Conservation (phyloP, 2,797 vertebrate species). For the Rhodeus uyekii region DNA sequence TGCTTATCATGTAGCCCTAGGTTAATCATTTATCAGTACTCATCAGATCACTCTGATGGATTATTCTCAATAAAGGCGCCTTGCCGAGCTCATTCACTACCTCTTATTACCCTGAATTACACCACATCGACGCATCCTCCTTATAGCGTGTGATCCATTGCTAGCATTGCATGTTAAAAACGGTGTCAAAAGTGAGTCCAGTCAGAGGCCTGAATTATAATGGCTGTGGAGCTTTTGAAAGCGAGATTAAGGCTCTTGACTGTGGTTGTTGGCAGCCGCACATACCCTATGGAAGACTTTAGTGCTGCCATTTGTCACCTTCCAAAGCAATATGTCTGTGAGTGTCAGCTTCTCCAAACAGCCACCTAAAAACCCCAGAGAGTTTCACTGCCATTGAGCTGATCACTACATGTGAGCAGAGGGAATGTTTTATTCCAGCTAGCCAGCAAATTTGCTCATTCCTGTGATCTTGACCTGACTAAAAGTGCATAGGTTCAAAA, state of each 20-base stretch:
- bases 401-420: background rate
- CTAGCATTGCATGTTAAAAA: background rate
- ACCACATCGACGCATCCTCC: background rate
- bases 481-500: background rate
- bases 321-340: slow-evolving; percentile 79
- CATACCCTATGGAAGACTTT: slow-evolving; percentile 83
- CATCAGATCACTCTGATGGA: slow-evolving; percentile 68
- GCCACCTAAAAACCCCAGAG: slow-evolving; percentile 67
- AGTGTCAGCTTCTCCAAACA: slow-evolving; percentile 75
- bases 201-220: slow-evolving; percentile 78
- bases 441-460: background rate
- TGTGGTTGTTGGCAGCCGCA: slow-evolving; percentile 84
- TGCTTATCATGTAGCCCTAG: slow-evolving; percentile 66
- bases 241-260: slow-evolving; percentile 86
- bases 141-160: background rate
- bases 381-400: slow-evolving; percentile 37
- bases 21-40: slow-evolving; percentile 69
- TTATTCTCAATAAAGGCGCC: slow-evolving; percentile 69
- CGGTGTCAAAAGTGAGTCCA: slow-evolving; percentile 64
- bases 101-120: slow-evolving; percentile 40
- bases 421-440: background rate
- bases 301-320: slow-evolving; percentile 85
- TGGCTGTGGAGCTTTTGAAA: slow-evolving; percentile 78
- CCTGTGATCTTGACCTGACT: background rate
- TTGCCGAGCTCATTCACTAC: slow-evolving; percentile 41